Evolutionary conservation across 2,888 invertebrate genomes (phyloP), one percentile per base, ranked within the genome.

Genomic region (Pristionchus mayeri): DNA sequence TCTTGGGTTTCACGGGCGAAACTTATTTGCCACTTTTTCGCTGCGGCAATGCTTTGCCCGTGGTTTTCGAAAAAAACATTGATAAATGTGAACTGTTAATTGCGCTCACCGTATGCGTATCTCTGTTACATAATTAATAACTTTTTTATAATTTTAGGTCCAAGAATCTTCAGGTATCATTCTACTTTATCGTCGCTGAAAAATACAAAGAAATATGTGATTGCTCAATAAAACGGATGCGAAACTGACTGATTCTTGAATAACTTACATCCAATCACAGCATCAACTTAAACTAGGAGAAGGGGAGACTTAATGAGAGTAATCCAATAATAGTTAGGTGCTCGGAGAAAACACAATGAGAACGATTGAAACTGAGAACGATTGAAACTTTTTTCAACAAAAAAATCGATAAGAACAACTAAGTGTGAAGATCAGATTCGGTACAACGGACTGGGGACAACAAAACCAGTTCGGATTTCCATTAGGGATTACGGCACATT

Each of bases 221-320:
- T 63, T 6, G 6, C 44, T 63, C 16, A 63, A 34, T 63, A 3
- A 63, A 18, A 63, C 34, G 34, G 34, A 30, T 37, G n/a, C 71
- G 24, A n/a, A 18, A 40, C 37, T 21, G 40, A 71, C 24, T 44
- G 40, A 11, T 24, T 71, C 40, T n/a, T 44, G 40, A 71, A 71
- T 71, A 71, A 71, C 71, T 71, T 71, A 67, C 67, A 67, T 37
- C 37, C 67, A 71, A 24, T 80, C 80, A 80, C 57, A 80, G 57
- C 80, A 57, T 80, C 57, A 57, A 80, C 80, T 21, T 27, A 11
- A 24, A 52, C n/a, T 30, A 24, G 16, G n/a, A n/a, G 50, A 34
- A n/a, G 57, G 27, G 11, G 13, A 57, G 40, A 57, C 44, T 37
- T 1, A 52, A n/a, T 34, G 3, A 40, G n/a, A n/a, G 34, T 11